These are phyloP conservation scores for Pardalotus punctatus DNA, from an alignment of 2,113 vertebrate species.

Conservation along the genomic window DNA sequence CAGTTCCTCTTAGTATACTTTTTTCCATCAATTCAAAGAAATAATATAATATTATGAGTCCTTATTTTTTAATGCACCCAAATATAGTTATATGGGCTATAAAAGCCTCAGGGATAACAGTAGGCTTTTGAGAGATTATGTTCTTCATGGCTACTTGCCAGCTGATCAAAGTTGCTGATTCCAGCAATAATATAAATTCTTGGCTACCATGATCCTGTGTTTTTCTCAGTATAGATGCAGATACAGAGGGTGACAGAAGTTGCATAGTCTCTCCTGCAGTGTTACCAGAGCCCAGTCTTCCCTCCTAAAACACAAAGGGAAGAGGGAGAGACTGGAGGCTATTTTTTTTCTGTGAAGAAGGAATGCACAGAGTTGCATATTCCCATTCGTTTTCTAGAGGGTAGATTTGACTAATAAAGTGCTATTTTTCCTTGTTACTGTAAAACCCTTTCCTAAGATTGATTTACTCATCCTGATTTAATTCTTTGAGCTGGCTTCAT, in stretches of 20 bases:
- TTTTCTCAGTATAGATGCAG: not conserved
- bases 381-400: not conserved
- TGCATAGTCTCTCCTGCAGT: not conserved
- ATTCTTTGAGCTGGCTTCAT: not conserved
- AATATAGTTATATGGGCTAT: not conserved
- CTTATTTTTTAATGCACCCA: not conserved
- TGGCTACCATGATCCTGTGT: not conserved
- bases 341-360: not conserved
- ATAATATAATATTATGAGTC: not conserved
- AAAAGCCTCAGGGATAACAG: not conserved
- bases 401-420: not conserved
- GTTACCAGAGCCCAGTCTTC: not conserved
- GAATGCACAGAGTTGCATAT: not conserved
- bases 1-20: not conserved
- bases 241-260: not conserved
- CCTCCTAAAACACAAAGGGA: not conserved
- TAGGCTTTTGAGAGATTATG: not conserved
- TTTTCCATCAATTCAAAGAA: not conserved
- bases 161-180: not conserved
- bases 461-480: not conserved
- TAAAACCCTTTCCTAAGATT: not conserved
- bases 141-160: not conserved
- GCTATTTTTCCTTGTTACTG: not conserved
- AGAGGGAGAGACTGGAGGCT: not conserved
- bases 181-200: not conserved